These are phyloP conservation scores for Scaptomyza graminum DNA, from an alignment of 1,140 invertebrate species.

Conservation along the genomic window DNA sequence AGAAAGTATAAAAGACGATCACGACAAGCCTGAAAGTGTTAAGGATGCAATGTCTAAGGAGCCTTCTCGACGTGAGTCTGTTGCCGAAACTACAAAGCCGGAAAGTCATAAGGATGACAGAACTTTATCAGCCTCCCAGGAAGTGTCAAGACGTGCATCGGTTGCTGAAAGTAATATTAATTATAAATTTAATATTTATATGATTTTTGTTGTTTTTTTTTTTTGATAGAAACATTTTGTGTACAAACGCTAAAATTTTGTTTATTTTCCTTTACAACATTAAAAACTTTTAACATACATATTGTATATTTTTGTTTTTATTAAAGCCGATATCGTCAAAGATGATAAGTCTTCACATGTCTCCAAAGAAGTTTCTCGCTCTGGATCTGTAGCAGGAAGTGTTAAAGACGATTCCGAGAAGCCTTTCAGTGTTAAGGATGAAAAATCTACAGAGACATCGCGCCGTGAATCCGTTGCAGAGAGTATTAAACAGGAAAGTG, in stretches of 20 bases:
- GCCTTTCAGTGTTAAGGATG: neutral
- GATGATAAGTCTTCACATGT: conserved; percentile 7
- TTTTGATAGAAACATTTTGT: too few relatives aligned
- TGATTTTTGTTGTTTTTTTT: too few relatives aligned
- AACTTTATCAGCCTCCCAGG: conserved; percentile 17
- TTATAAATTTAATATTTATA: too few relatives aligned
- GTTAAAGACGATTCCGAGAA: conserved; percentile 8
- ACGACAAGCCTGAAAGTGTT: neutral
- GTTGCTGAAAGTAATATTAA: too few relatives aligned
- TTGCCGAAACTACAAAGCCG: neutral
- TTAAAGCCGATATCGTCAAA: too few relatives aligned
- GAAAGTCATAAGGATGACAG: conserved; percentile 1
- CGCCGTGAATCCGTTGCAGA: neutral
- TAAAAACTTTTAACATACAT: too few relatives aligned
- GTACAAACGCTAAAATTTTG: too few relatives aligned
- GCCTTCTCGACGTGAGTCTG: conserved; percentile 25
- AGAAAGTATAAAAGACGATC: too few relatives aligned
- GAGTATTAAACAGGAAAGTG: too few relatives aligned
- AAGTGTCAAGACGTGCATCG: too few relatives aligned
- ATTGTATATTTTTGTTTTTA: too few relatives aligned
- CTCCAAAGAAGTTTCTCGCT: conserved; percentile 31
- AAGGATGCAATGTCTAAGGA: conserved; percentile 10
- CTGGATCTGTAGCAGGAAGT: conserved; percentile 26
- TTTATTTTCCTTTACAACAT: too few relatives aligned
- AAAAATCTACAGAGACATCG: conserved; percentile 28